Evolutionary conservation across 1,140 invertebrate species (phyloP).

Genomic region (Anoplophora glabripennis): DNA sequence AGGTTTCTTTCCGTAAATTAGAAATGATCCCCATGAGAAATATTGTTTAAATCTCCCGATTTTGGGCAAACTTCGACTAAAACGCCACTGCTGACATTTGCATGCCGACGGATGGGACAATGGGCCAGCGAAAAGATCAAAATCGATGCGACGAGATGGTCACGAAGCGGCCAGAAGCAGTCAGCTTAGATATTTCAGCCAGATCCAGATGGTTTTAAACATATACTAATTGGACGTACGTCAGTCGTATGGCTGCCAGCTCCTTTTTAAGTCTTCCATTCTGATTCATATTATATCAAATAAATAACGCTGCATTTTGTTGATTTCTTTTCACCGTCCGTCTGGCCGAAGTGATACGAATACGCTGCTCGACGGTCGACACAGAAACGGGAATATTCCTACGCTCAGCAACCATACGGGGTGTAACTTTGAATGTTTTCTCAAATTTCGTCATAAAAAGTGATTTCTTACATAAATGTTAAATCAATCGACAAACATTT

Average conservation of each 20-base stretch:
- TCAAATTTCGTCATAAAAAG: no score
- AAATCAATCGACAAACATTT: no score
- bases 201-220: constrained; percentile 39
- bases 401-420: no score
- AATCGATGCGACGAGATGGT: constrained; percentile 34
- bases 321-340: constrained; percentile 3
- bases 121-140: constrained; percentile 37
- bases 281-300: constrained; percentile 19
- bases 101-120: constrained; percentile 40
- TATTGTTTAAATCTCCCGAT: neutral
- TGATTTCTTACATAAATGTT: no score
- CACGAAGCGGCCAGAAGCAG: constrained; percentile 27
- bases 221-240: constrained; percentile 41
- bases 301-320: constrained; percentile 15
- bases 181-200: constrained; percentile 34
- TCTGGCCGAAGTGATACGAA: no score
- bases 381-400: no score
- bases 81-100: constrained; percentile 23
- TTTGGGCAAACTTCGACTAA: constrained; percentile 23
- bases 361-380: no score
- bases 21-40: no score
- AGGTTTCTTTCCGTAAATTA: no score
- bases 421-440: no score
- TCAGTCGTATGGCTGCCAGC: constrained; percentile 23
- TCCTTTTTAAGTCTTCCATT: constrained; percentile 15